Percentiles rank a stretch among this genome's conserved stretches.
Conservation (phyloP, 2,888 invertebrate species). For the Limnephilus marmoratus region DNA sequence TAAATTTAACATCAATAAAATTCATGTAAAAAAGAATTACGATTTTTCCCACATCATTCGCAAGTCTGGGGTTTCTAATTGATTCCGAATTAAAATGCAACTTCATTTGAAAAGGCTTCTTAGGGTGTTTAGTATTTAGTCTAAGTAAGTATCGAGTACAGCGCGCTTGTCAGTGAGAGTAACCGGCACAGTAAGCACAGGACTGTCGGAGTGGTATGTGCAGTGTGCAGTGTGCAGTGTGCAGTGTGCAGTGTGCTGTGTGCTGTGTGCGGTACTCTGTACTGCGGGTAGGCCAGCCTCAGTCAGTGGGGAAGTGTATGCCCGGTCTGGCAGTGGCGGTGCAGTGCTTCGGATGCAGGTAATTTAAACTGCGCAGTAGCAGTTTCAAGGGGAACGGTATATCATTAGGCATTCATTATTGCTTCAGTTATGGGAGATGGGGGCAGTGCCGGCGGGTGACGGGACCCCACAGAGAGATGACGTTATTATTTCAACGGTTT, state of each 20-base stretch:
- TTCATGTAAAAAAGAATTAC: too few relatives aligned
- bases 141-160: neutral
- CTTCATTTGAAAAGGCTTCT: neutral
- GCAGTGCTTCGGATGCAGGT: slow-evolving; percentile 22
- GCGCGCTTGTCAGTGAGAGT: slow-evolving; percentile 18
- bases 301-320: neutral
- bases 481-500: neutral
- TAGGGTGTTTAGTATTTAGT: neutral
- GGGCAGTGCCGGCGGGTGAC: slow-evolving; percentile 54
- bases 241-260: neutral
- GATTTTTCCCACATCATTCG: too few relatives aligned
- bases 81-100: neutral
- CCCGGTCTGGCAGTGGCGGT: neutral
- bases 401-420: slow-evolving; percentile 67
- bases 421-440: slow-evolving; percentile 59
- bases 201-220: neutral
- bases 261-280: too few relatives aligned
- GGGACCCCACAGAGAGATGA: slow-evolving; percentile 18
- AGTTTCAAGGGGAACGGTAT: slow-evolving; percentile 63
- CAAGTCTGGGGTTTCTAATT: too few relatives aligned
- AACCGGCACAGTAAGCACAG: neutral
- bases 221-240: too few relatives aligned
- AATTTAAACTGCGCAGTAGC: slow-evolving; percentile 65
- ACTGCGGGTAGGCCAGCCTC: neutral
- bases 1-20: too few relatives aligned